Base-by-base conservation (phyloP, 1,140 invertebrate species). In the Vanessa tameamea region DNA sequence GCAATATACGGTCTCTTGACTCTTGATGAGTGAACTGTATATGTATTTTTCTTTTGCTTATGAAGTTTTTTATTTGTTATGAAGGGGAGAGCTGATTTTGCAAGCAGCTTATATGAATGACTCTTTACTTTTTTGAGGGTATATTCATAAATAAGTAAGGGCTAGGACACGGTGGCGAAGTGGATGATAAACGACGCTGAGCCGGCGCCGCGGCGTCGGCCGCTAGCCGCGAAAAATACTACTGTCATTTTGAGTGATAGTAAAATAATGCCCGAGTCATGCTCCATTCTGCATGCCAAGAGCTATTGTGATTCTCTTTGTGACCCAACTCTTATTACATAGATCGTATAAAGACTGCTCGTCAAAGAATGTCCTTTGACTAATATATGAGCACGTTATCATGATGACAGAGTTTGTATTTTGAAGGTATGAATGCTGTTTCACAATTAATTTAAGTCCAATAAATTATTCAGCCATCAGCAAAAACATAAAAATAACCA, bases 221-320 rank as follows among this genome's bases (percentile, higher is more conserved):
- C 85, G 85, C 80, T 89, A 87, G 85, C 82, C 89, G 84, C 89
- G 89, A 91, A 92, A 92, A 91, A 92, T 90, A 90, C 87, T 84
- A 90, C 87, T 91, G 89, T 91, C 89, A 90, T 92, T 86, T 91
- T 92, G 89, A 91, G 80, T 90, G 88, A 92, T 92, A 88, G 84
- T 85, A 85, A 89, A 91, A 91, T 90, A 92, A 91, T 85, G 80
- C 77, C 81, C 75, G 80, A 85, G 87, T 92, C 90, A 91, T 90
- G 85, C 86, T 83, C 79, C 74, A 79, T 84, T 88, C 85, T 91
- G 87, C 84, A 89, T 86, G 86, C 83, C 80, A 83, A 87, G 82
- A 82, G 82, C 86, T 83, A 86, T 89, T 89, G 87, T 86, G 79
- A 80, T 83, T 81, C 80, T 79, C 83, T 83, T 84, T 86, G 82